These are phyloP conservation scores for Drosophila helvetica DNA, from an alignment of 2,888 invertebrate genomes.

Conservation along the genomic window DNA sequence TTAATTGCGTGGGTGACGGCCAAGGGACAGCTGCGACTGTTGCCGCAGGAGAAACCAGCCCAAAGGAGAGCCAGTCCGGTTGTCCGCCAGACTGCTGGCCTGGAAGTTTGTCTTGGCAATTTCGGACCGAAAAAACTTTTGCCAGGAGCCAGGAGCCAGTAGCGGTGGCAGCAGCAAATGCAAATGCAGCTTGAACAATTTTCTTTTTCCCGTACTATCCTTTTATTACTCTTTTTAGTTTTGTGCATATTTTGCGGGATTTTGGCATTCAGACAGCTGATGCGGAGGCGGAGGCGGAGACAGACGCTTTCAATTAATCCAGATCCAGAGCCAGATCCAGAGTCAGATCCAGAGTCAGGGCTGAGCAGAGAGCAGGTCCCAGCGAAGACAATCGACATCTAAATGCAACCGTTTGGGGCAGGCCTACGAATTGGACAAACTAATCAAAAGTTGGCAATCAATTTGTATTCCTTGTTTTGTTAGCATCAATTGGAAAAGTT, in stretches of 20 bases:
- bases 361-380: no score
- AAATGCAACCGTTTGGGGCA: constrained; percentile 13
- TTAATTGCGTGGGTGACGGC: constrained; percentile 60
- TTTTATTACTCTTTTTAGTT: neutral
- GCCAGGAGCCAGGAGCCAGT: neutral
- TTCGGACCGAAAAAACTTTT: constrained; percentile 42
- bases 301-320: constrained; percentile 32
- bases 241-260: constrained; percentile 25
- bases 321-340: constrained; percentile 24
- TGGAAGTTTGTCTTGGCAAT: constrained; percentile 65
- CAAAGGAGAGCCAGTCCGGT: neutral
- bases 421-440: constrained; percentile 37
- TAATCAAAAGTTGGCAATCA: constrained; percentile 55
- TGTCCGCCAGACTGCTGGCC: constrained; percentile 37
- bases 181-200: constrained; percentile 46
- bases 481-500: constrained; percentile 51
- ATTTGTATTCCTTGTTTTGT: constrained; percentile 45
- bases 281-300: neutral
- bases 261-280: constrained; percentile 17
- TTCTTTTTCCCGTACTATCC: constrained; percentile 2
- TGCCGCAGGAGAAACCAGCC: neutral
- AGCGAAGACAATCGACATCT: constrained; percentile 4
- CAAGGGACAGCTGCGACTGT: constrained; percentile 7
- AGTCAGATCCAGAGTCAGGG: constrained; percentile 24
- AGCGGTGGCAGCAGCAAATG: constrained; percentile 22